Conservation (phyloP, 2,888 invertebrate genomes). For the Leptothorax acervorum region DNA sequence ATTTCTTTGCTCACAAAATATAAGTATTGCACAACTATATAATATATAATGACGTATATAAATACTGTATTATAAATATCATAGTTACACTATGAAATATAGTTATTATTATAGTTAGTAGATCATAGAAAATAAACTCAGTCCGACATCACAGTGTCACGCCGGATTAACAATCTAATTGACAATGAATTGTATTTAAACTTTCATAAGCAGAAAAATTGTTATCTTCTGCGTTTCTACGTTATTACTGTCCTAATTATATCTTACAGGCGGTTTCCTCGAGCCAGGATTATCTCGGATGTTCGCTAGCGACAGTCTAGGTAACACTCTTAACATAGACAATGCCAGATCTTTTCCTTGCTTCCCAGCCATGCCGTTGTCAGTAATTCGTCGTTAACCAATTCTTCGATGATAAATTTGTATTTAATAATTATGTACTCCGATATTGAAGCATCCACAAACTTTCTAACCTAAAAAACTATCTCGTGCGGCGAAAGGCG, state of each 20-base stretch:
- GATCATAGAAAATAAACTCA: background rate
- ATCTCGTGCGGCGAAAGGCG: background rate
- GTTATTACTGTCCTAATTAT: background rate
- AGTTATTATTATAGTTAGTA: background rate
- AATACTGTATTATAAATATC: background rate
- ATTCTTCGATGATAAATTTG: background rate
- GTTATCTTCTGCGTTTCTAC: background rate
- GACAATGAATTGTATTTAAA: background rate
- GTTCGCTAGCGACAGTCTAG: conserved; percentile 91
- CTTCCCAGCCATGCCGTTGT: conserved; percentile 85
- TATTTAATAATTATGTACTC: background rate
- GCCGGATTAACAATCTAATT: background rate
- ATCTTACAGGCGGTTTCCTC: conserved; percentile 86
- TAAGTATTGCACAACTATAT: too few species aligned
- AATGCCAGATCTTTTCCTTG: conserved; percentile 92
- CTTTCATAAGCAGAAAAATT: conserved; percentile 6
- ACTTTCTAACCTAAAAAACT: conserved; percentile 13
- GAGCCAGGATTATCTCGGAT: conserved; percentile 91
- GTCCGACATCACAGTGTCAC: background rate
- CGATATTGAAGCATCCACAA: background rate
- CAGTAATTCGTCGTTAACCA: background rate
- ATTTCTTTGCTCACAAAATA: too few species aligned
- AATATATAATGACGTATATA: too few species aligned
- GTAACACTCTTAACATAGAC: conserved; percentile 91
- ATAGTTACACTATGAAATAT: background rate